Percentiles rank a stretch among this genome's conserved stretches.
phyloP scores from a whole-genome alignment of 1,140 invertebrate genomes.

The Drosophila pruinosa region DNA sequence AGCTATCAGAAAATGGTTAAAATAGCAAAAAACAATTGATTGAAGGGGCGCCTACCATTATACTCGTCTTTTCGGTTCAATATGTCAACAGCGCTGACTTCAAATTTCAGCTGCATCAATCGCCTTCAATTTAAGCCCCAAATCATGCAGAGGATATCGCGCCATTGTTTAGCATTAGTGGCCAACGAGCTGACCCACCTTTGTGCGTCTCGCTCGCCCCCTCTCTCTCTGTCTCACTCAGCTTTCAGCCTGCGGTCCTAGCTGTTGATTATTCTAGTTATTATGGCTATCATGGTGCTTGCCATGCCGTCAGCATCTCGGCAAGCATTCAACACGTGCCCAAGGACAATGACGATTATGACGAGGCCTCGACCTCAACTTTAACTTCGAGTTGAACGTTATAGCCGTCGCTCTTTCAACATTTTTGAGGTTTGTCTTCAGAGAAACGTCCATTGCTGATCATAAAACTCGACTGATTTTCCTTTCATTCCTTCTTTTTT shows the following conservation, averaged over 20 bases:
- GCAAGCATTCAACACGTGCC: conserved; percentile 42
- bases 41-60: background rate
- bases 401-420: conserved; percentile 58
- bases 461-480: conserved; percentile 65
- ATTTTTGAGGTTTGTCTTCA: conserved; percentile 36
- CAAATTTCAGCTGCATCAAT: conserved; percentile 11
- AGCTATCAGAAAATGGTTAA: conserved; percentile 14
- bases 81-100: conserved; percentile 15
- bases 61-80: conserved; percentile 13
- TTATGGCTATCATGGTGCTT: conserved; percentile 45
- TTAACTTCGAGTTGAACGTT: background rate
- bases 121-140: conserved; percentile 19
- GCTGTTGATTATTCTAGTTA: conserved; percentile 38
- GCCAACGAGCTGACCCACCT: background rate
- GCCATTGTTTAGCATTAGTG: conserved; percentile 28
- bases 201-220: too few relatives aligned
- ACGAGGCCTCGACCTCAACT: conserved; percentile 17
- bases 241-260: background rate
- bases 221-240: background rate
- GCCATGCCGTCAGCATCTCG: conserved; percentile 19
- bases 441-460: conserved; percentile 35
- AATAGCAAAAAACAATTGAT: background rate
- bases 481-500: conserved; percentile 10
- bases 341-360: conserved; percentile 32
- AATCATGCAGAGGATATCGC: background rate